Base-by-base conservation (phyloP, 2,113 vertebrate genomes). In the Melanostigma gelatinosum region DNA sequence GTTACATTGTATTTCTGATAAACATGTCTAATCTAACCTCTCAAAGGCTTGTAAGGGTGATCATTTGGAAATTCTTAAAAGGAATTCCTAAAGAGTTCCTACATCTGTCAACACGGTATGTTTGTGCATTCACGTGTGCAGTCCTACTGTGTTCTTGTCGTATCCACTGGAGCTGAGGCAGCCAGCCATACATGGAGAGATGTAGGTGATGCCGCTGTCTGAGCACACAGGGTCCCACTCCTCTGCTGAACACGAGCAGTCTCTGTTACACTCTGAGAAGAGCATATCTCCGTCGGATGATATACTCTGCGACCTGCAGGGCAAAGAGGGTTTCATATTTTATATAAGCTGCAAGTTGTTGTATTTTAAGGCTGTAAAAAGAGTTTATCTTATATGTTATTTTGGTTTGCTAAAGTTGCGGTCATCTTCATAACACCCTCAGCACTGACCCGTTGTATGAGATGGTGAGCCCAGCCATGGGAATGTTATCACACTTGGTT, bases 201-300 rank as follows among this genome's bases (percentile, higher is more conserved):
- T 15, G 0, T 97, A 98, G 0, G 96, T 98, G 80, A 98, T 79
- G 52, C 97, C 95, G 2, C 95, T 96, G 68, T 92, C 90, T 8
- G 96, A 96, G 80, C 97, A 99, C 67, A 99, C 94, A 0, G 97
- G 98, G 48, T 99, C 97, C 98, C 98, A 98, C 6, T 94, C 89
- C 0, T 81, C 91, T 38, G 85, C 40, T n/a, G 95, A 93, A 82
- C 97, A 99, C 0, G 93, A 94, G 87, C 97, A 99, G 91, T 87
- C 84, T 32, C 85, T 91, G 89, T 98, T 98, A 89, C 97, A 99
- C 8, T 87, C 82, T 20, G 97, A 95, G 85, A 94, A 85, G 16
- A 97, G 34, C 20, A 75, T 60, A 4, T 85, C 91, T 3, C 90
- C 89, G 2, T 93, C 52, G 42, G 77, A 27, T 0, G 73, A 88